Conservation (phyloP, 1,140 invertebrate genomes). For the Trachymyrmex cornetzi region DNA sequence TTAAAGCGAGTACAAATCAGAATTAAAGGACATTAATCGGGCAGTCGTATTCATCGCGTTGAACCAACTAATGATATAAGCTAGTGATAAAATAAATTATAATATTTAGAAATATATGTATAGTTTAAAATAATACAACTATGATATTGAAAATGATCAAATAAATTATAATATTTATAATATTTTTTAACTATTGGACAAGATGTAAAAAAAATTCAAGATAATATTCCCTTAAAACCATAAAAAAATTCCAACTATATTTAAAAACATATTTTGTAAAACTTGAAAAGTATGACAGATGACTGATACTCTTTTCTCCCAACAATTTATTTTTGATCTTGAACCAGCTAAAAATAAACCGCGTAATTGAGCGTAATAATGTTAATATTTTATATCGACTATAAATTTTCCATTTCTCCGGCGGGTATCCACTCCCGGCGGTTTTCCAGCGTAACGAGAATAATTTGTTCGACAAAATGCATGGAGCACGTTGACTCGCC, state of each 20-base stretch:
- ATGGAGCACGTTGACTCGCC: not conserved
- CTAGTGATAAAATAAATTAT: conserved; percentile 11
- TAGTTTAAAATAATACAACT: no score
- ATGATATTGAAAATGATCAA: no score
- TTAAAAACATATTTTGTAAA: not conserved
- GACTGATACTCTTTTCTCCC: not conserved
- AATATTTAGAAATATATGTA: not conserved
- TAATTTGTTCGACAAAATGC: conserved; percentile 34
- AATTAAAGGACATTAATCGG: conserved; percentile 33
- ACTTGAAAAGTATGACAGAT: not conserved
- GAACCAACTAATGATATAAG: not conserved
- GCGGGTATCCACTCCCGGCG: not conserved
- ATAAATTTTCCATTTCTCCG: conserved; percentile 40
- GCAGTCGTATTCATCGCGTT: not conserved
- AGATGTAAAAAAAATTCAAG: not conserved
- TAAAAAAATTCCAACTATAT: not conserved
- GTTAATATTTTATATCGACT: conserved; percentile 41
- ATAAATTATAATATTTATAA: no score
- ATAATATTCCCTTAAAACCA: not conserved
- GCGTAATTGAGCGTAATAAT: conserved; percentile 21
- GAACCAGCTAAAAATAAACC: not conserved
- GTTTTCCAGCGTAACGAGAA: conserved; percentile 50
- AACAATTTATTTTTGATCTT: not conserved
- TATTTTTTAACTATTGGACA: not conserved
- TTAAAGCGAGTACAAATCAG: not conserved